Evolutionary conservation across 2,888 invertebrate genomes (phyloP), one percentile per base, ranked within the genome.

Genomic region (Eurois occulta): DNA sequence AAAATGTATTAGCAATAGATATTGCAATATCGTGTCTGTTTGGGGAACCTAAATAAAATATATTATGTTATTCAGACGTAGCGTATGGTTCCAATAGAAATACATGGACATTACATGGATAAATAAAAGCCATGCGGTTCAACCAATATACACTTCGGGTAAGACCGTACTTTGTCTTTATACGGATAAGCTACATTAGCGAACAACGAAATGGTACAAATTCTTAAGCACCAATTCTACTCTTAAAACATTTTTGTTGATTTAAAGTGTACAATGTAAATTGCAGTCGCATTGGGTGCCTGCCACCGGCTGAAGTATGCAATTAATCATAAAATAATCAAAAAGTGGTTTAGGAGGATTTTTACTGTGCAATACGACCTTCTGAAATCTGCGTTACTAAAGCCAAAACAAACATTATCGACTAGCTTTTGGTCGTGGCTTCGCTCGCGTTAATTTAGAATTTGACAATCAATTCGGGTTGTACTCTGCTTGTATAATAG

Each of bases 21-120:
- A n/a, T 72, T 43, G 62, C 28, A 78, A 80, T 64, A 72, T 64
- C n/a, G n/a, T 46, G 52, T 24, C 35, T 21, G 24, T 10, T 41
- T 28, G 35, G n/a, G 28, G 24, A 7, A 43, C 32, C 18, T 7
- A 35, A 60, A 52, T 71, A 28, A 16, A 41, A 28, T 80, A 69
- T 32, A 48, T 41, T 41, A 72, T 28, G 35, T 43, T 7, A 16
- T 72, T 8, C 13, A 64, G 24, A 16, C 35, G 43, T 21, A 55
- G 24, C 38, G n/a, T 43, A 38, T 32, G n/a, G 32, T 32, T 24
- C n/a, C 46, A 55, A 72, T 73, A 78, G 32, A 72, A 64, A 65
- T 32, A 64, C 28, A 46, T 64, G 16, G 52, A n/a, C 13, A n/a
- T 11, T 16, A 10, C 21, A 24, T n/a, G 21, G 11, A 38, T 64